Evolutionary conservation across 2,797 vertebrate species (phyloP), one percentile per base, ranked within the genome.

Genomic region (Acanthiza pusilla): DNA sequence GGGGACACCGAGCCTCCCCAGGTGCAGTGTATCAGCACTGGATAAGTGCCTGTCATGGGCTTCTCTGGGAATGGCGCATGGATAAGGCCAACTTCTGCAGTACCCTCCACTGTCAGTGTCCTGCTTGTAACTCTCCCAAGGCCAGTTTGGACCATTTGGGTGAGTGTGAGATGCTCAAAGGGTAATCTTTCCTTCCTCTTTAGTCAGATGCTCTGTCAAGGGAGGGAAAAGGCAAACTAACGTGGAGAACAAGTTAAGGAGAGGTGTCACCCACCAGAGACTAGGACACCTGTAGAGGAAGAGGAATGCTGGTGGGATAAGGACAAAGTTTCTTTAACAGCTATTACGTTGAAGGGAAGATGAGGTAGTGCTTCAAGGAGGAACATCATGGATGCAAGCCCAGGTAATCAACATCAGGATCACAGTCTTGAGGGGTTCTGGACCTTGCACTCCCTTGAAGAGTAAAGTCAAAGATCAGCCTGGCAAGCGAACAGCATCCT

Each of bases 1-100:
- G 40, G 58, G 48, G 45, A 27, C n/a, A 36, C 13, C 0, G 1
- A 4, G 6, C 23, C 36, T 55, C 29, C 34, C 23, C 4, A 3
- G 6, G 10, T 51, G 47, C 60, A 61, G 47, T 36, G 13, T 45
- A 42, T 47, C 30, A n/a, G 47, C 32, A 21, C 7, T 34, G 25
- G 23, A 18, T 19, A n/a, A 11, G 8, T 29, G 20, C n/a, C 26
- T 25, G 26, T 21, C 38, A 58, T 14, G 32, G 50, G 47, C 38
- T 96, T 76, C 54, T 16, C 10, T 63, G 26, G 17, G 45, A 15
- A 84, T 11, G 12, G 27, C 27, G 9, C 23, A 50, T 11, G 43
- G 47, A n/a, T n/a, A 36, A 34, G 23, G 73, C 7, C 67, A 63
- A 6, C 25, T 67, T 18, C 42, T 75, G 36, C 19, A 57, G 32